Conservation (phyloP, 2,797 vertebrate species). For the Cynopterus sphinx region DNA sequence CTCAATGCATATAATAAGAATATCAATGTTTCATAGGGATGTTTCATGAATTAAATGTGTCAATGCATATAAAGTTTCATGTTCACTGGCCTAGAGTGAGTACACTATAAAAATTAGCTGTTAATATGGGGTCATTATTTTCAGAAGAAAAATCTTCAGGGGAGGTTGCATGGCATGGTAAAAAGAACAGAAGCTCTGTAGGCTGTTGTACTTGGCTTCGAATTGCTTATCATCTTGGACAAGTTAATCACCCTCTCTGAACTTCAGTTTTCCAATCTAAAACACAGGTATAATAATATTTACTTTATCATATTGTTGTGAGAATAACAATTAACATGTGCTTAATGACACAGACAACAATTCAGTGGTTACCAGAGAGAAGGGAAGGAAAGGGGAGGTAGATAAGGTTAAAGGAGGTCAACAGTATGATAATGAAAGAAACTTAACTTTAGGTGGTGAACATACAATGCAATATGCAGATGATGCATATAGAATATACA, state of each 20-base stretch:
- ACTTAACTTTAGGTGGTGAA: too few species aligned
- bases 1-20: background rate
- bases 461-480: too few species aligned
- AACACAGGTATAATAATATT: background rate
- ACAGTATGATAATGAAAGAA: too few species aligned
- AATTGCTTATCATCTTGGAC: background rate
- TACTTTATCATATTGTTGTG: background rate
- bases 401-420: too few species aligned
- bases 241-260: background rate
- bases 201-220: background rate
- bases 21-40: background rate
- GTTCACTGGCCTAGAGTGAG: background rate
- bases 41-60: background rate
- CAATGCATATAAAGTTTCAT: background rate
- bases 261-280: background rate
- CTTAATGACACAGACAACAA: background rate
- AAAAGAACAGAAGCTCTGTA: background rate
- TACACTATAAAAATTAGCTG: background rate
- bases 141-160: slow-evolving; percentile 14
- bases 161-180: background rate
- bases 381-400: too few species aligned
- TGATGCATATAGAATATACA: too few species aligned
- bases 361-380: too few species aligned
- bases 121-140: background rate
- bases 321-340: background rate